phyloP scores from a whole-genome alignment of 37 sponge, comb jelly and placozoan species.

The Halichondria panicea region DNA sequence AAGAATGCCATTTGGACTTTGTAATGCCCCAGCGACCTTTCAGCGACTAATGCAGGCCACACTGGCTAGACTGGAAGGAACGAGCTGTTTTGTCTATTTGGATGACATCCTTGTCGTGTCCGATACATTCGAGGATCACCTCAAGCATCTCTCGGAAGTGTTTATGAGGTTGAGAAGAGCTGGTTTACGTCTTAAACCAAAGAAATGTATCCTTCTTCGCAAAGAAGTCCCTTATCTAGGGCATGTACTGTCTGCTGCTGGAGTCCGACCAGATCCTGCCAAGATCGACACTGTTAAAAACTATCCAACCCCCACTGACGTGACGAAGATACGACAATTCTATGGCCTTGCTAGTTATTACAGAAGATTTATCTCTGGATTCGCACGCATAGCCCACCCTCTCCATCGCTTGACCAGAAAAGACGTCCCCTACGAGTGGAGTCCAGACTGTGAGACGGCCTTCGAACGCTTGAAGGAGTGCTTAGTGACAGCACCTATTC shows the following conservation, averaged over 20 bases:
- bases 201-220: slow-evolving; percentile 35
- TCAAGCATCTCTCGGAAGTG: slow-evolving; percentile 5
- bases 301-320: slow-evolving; percentile 15
- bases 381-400: slow-evolving; percentile 22
- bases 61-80: slow-evolving; percentile 3
- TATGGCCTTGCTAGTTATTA: slow-evolving; percentile 23
- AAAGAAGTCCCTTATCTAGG: slow-evolving; percentile 10
- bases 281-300: slow-evolving; percentile 5
- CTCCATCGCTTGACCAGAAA: slow-evolving; percentile 26
- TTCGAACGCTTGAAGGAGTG: slow-evolving; percentile 35
- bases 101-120: slow-evolving; percentile 31
- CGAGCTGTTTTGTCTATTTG: slow-evolving; percentile 19
- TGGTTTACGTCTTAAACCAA: slow-evolving; percentile 27
- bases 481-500: slow-evolving; percentile 28
- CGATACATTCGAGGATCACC: slow-evolving; percentile 26
- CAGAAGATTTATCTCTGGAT: slow-evolving; percentile 18
- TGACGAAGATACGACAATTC: slow-evolving; percentile 15
- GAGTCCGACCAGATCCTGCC: slow-evolving; percentile 7
- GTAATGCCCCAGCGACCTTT: slow-evolving; percentile 24
- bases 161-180: slow-evolving; percentile 24
- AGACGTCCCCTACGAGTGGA: slow-evolving; percentile 28
- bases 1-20: too few relatives aligned
- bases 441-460: slow-evolving; percentile 6
- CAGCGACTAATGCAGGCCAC: slow-evolving; percentile 39
- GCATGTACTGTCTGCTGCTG: slow-evolving; percentile 26